These are phyloP conservation scores for Thalassoma bifasciatum DNA, from an alignment of 2,113 vertebrate species.

Conservation along the genomic window DNA sequence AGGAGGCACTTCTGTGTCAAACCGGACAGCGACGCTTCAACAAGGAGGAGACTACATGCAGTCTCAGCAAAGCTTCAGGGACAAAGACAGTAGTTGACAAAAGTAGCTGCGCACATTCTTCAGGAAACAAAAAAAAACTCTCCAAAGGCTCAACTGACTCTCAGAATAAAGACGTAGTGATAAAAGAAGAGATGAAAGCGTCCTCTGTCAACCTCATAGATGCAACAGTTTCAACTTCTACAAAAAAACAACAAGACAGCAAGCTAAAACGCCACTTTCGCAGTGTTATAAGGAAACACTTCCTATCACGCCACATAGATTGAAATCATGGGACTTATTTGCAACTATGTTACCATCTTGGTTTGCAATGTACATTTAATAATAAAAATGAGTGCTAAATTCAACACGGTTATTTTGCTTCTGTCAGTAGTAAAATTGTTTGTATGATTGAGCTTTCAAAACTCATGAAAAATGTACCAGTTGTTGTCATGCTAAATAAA, in stretches of 20 bases:
- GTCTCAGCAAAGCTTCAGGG: conserved; percentile 16
- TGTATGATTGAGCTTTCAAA: neutral
- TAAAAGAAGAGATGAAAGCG: conserved; percentile 8
- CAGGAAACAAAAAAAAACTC: conserved; percentile 30
- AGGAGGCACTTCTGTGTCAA: conserved; percentile 84
- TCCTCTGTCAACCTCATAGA: neutral
- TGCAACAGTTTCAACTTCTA: conserved; percentile 9
- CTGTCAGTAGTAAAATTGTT: neutral
- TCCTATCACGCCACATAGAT: conserved; percentile 47
- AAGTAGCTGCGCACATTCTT: conserved; percentile 21
- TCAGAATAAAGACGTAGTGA: conserved; percentile 7
- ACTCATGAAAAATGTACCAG: neutral
- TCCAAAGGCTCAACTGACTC: conserved; percentile 26
- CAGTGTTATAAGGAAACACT: conserved; percentile 71
- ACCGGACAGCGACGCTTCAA: conserved; percentile 42
- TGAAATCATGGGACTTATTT: neutral
- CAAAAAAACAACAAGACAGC: conserved; percentile 25
- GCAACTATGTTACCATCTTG: neutral
- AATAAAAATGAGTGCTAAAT: too few species aligned
- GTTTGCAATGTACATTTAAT: conserved; percentile 18
- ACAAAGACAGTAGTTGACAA: conserved; percentile 29
- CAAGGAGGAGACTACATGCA: conserved; percentile 25
- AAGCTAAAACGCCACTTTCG: conserved; percentile 69
- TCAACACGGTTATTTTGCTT: neutral
- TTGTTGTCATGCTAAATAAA: conserved; percentile 30